Evolutionary conservation across 2,888 invertebrate genomes (phyloP), one percentile per base, ranked within the genome.

Genomic region (Acrocera orbiculus): DNA sequence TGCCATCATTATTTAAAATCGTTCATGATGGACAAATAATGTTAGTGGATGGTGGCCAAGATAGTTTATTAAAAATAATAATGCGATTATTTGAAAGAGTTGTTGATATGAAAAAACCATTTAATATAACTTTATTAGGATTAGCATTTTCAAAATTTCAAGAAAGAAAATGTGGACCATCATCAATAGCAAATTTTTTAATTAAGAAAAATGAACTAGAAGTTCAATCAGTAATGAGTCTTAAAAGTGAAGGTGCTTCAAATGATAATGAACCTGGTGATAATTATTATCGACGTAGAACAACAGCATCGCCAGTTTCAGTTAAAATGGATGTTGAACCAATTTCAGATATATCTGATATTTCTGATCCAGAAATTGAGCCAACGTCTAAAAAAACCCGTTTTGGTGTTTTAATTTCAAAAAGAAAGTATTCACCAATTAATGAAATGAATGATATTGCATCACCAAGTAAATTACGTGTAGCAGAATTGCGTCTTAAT

Each of bases 61-160:
- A 69, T 27, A 79, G 78, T 58, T 64, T 81, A 37, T 58, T 81
- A 47, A 66, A 65, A 35, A 67, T 72, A 36, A 68, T 78, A 37
- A 78, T 80, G 77, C 70, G 71, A 49, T 64, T 82, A 44, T 81
- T 81, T 50, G 73, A 74, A 51, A 73, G 78, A 50, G 66, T 76
- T 39, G 73, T 81, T 36, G 72, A 79, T 50, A 64, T 75, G 42
- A 65, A 68, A 17, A 73, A 75, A 59, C 76, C 78, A 41, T 83
- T 79, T 61, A 80, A 80, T 57, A 71, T 83, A 46, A 82, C 81
- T 1, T 59, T 82, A 34, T 64, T 83, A 37, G 83, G 82, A n/a
- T 61, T 82, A 48, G 77, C 80, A 14, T 82, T 82, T 53, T 78
- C 79, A 2, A 82, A 82, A 55, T 82, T 83, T 50, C 73, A 75